Base-by-base conservation (phyloP, 2,113 vertebrate genomes). In the Pungitius pungitius region DNA sequence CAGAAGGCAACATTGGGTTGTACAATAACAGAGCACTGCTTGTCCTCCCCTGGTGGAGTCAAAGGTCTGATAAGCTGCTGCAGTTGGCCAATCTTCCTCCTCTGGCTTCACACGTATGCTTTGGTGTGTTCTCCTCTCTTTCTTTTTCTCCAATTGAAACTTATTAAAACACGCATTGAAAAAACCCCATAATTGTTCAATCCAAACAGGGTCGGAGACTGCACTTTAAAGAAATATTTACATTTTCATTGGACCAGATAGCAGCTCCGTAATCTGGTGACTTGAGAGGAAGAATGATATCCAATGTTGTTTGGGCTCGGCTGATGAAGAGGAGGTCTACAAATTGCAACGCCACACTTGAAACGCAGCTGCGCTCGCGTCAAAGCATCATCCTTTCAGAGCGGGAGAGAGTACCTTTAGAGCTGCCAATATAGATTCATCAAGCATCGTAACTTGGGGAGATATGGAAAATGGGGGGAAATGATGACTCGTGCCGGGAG, bases 381-480 rank as follows among this genome's bases (percentile, higher is more conserved):
- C 62, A 62, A 67, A 60, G 52, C 43, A 1, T 49, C 2, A 9
- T 63, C 49, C 75, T 76, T 45, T 73, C 14, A 64, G 77, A 80
- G 54, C 27, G 15, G 33, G 26, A n/a, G n/a, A 60, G 55, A 63
- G 26, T 27, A 12, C 17, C 57, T 72, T 49, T 39, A 62, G 55
- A 71, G 73, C 69, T 37, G 64, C 1, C 0, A 13, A 45, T 7
- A 13, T 39, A 24, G 24, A 42, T 65, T 64, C 39, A 73, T 79
- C 56, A 62, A 47, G 62, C 14, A 22, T 47, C 22, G 12, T 55
- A 69, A 4, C 64, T 77, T 54, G 18, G 58, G 75, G 72, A 73
- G 61, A 75, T 78, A 78, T 30, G 24, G 66, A 24, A 63, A 57
- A 77, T 55, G 69, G 74, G 4, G 22, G 58, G 65, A 43, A 81